Evolutionary conservation across 2,888 invertebrate species (phyloP), one percentile per base, ranked within the genome.

Genomic region (Dioctria rufipes): DNA sequence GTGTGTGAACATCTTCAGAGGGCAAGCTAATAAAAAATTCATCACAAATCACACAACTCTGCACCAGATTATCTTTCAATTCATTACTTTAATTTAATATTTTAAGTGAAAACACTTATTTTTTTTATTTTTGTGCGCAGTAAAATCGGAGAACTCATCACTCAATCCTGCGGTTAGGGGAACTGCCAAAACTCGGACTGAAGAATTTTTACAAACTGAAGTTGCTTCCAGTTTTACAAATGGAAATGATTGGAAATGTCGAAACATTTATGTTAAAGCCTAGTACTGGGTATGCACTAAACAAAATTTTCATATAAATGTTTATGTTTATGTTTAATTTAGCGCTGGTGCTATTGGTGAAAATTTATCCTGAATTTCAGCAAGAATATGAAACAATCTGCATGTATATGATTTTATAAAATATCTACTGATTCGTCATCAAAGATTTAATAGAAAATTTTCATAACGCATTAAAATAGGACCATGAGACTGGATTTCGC

Each of bases 171-270:
- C 58, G 73, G 73, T 60, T 75, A 60, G 9, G 60, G 54, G 73
- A 75, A 75, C 73, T 75, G 73, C 73, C 73, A 75, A 75, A 75
- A 75, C 37, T 39, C 37, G 54, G 69, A 75, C 58, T 75, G 43
- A 11, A 40, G 58, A 73, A 73, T 58, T 54, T 43, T 73, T 40
- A 51, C 9, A n/a, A 25, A 4, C 5, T 58, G 71, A 73, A 73
- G 71, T 73, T 73, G 42, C 13, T 3, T 13, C 3, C 58, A 58
- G 39, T 73, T n/a, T 6, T 46, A 2, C 13, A 5, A 8, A 40
- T 6, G 9, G n/a, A 49, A 67, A 46, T 13, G n/a, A 5, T 8
- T 9, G n/a, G 40, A 49, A 49, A 46, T 67, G 11, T 9, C 25
- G 13, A 46, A 67, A 67, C 67, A 54, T 54, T 46, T 54, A 54